A percentile compares a stretch with the other conserved stretches of the same genome.
These are phyloP conservation scores for Meriones psammophilus DNA, from an alignment of 2,797 vertebrate genomes.

Conservation along the genomic window DNA sequence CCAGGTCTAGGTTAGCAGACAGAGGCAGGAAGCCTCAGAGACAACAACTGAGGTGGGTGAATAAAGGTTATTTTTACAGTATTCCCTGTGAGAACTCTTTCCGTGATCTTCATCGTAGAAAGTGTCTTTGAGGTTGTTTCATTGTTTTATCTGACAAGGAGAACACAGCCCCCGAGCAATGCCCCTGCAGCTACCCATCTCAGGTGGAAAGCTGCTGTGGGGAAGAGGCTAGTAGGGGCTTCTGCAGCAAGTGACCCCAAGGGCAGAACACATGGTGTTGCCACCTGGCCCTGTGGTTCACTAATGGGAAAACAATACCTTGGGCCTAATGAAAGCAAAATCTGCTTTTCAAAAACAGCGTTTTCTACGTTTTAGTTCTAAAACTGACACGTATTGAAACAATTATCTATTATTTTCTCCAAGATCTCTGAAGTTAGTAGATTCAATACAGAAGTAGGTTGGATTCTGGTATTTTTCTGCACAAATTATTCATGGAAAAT, in stretches of 20 bases:
- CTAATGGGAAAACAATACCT: slow-evolving; percentile 36
- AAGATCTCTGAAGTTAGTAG: not conserved
- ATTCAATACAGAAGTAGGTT: not conserved
- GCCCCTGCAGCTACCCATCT: not conserved
- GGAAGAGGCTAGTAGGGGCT: not conserved
- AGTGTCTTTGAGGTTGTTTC: not conserved
- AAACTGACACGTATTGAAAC: slow-evolving; percentile 23
- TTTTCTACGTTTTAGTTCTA: not conserved
- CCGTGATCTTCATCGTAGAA: not conserved
- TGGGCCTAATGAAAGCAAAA: not conserved
- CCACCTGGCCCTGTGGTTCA: not conserved
- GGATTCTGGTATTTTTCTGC: not conserved
- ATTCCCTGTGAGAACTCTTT: not conserved
- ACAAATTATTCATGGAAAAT: not conserved
- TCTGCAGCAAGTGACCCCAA: not conserved
- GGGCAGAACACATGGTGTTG: not conserved
- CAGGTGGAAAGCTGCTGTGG: not conserved
- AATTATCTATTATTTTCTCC: not conserved
- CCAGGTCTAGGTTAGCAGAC: too few species aligned
- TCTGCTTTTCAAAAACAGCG: not conserved
- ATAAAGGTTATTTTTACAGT: too few species aligned
- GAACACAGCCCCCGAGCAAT: not conserved
- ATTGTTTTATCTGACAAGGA: slow-evolving; percentile 13
- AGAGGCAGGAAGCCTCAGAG: too few species aligned
- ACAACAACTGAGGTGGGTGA: too few species aligned